Percentiles rank a stretch among this genome's conserved stretches.
phyloP scores from a whole-genome alignment of 2,113 vertebrate species.

The Thomomys bottae region DNA sequence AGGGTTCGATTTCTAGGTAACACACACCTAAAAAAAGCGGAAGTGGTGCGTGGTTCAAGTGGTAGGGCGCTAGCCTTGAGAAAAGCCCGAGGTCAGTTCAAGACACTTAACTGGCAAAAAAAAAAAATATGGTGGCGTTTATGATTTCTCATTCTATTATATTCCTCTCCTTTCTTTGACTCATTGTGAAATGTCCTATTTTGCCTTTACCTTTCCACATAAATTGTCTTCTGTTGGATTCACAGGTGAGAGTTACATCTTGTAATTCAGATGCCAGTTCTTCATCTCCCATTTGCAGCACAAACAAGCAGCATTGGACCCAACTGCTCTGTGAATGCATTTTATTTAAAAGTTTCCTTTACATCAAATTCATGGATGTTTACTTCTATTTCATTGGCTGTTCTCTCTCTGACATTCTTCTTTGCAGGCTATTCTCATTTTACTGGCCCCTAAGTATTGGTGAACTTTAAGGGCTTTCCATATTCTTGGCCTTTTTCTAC shows the following conservation, averaged over 20 bases:
- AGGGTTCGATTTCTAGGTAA: no score
- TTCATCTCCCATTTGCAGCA: neutral
- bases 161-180: neutral
- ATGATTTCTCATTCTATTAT: no score
- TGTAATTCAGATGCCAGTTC: neutral
- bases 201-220: neutral
- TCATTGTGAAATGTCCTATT: neutral
- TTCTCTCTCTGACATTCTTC: neutral
- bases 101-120: no score
- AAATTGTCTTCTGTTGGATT: neutral
- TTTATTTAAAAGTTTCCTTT: neutral
- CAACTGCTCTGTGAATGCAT: neutral
- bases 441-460: neutral
- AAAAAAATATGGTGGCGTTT: neutral
- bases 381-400: neutral
- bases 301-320: neutral
- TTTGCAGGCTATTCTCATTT: neutral
- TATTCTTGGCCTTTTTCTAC: neutral
- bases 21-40: no score
- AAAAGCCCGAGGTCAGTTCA: no score
- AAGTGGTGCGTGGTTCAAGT: no score
- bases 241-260: neutral
- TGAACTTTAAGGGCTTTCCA: neutral
- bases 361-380: neutral
- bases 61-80: no score